phyloP scores from a whole-genome alignment of 1,140 invertebrate genomes.

The Drosophila orena region DNA sequence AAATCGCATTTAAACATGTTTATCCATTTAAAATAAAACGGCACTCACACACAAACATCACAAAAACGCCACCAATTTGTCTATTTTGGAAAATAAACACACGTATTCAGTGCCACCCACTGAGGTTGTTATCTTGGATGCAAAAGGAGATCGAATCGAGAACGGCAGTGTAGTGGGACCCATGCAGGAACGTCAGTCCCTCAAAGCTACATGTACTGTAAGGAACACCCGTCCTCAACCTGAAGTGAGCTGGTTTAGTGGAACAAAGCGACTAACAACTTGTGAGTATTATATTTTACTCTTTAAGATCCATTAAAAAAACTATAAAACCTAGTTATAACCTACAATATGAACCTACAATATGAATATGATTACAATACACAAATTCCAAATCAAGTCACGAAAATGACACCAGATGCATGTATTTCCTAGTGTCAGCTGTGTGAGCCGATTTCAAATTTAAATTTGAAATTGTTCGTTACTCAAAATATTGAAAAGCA shows the following conservation, averaged over 20 bases:
- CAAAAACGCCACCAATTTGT: conserved; percentile 20
- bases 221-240: conserved; percentile 78
- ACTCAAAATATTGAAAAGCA: too few species aligned
- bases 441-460: too few species aligned
- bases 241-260: conserved; percentile 79
- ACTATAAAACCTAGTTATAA: too few species aligned
- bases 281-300: conserved; percentile 62
- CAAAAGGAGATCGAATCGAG: conserved; percentile 77
- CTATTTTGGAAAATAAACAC: conserved; percentile 25
- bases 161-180: conserved; percentile 79
- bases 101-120: conserved; percentile 76
- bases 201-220: conserved; percentile 77
- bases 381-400: too few species aligned
- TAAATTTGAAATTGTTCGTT: too few species aligned
- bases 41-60: conserved; percentile 38
- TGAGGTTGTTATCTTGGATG: conserved; percentile 81
- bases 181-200: conserved; percentile 76
- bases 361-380: too few species aligned
- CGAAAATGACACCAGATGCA: too few species aligned
- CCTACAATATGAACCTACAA: too few species aligned
- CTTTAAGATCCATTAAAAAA: too few species aligned
- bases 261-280: conserved; percentile 73
- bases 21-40: conserved; percentile 52
- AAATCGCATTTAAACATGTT: conserved; percentile 48
- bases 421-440: too few species aligned